Evolutionary conservation across 2,888 invertebrate genomes (phyloP).

Genomic region (Clivina fossor): DNA sequence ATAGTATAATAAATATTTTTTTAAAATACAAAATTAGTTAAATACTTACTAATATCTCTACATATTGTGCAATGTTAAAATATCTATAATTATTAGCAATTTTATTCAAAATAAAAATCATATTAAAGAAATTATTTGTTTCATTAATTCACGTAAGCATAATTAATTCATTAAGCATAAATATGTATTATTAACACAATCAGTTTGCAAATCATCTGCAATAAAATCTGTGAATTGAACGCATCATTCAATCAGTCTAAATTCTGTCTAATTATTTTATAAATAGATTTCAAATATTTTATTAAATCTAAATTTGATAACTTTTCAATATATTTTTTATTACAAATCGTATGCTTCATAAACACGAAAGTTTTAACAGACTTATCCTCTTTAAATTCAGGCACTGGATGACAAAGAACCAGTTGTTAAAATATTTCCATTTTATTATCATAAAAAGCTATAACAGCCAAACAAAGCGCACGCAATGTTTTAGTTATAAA

Average conservation of each 20-base stretch:
- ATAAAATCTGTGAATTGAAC: constrained; percentile 49
- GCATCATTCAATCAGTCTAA: constrained; percentile 48
- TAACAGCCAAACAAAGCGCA: constrained; percentile 20
- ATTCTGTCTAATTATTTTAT: constrained; percentile 49
- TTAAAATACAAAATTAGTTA: too few species aligned
- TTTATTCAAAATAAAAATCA: constrained; percentile 48
- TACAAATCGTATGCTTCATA: constrained; percentile 3
- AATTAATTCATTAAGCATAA: constrained; percentile 51
- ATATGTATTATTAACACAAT: constrained; percentile 49
- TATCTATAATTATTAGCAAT: constrained; percentile 48
- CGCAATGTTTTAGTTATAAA: constrained; percentile 7
- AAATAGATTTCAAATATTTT: constrained; percentile 48
- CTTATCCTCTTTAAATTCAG: constrained; percentile 12
- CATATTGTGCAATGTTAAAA: constrained; percentile 48
- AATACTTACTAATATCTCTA: constrained; percentile 51
- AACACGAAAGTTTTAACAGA: neutral
- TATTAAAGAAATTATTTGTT: constrained; percentile 48
- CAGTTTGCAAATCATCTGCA: constrained; percentile 49
- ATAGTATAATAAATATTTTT: too few species aligned
- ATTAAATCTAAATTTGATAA: too few species aligned
- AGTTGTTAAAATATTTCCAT: constrained; percentile 47
- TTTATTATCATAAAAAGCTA: constrained; percentile 51
- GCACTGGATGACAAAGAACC: constrained; percentile 47
- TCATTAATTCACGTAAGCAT: constrained; percentile 43
- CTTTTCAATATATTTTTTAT: constrained; percentile 8